Percentiles rank a stretch among this genome's conserved stretches.
Conservation (phyloP, 1,140 invertebrate genomes). For the Trissolcus basalis region DNA sequence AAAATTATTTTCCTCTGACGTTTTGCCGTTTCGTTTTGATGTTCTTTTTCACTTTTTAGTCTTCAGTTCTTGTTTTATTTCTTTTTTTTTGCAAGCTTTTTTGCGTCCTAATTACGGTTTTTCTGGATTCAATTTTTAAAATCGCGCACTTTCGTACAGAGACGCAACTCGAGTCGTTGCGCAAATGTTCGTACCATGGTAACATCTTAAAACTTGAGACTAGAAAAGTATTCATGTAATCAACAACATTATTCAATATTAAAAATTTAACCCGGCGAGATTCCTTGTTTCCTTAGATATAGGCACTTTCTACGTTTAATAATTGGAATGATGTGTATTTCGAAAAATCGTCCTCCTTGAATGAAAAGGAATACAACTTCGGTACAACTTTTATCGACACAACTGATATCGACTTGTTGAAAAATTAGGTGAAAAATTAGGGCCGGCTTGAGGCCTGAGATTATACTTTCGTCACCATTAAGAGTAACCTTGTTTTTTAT, state of each 20-base stretch:
- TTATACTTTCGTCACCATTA: not conserved
- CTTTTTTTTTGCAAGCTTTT: no score
- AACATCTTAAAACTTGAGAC: conserved; percentile 61
- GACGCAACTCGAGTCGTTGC: conserved; percentile 20
- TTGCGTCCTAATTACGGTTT: no score
- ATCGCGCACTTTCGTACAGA: conserved; percentile 31
- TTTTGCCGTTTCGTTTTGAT: no score
- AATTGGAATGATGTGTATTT: conserved; percentile 32
- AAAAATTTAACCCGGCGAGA: conserved; percentile 44
- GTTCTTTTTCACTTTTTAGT: not conserved
- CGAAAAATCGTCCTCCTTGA: no score
- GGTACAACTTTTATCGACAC: conserved; percentile 24
- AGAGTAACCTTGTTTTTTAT: not conserved
- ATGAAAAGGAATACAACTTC: no score
- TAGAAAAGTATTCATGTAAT: conserved; percentile 58
- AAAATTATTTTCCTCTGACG: no score
- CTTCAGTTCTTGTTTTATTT: no score
- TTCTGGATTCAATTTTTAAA: conserved; percentile 21
- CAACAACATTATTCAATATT: conserved; percentile 47
- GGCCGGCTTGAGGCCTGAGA: conserved; percentile 23
- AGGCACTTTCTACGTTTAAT: conserved; percentile 75
- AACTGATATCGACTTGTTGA: conserved; percentile 27
- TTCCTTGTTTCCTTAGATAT: conserved; percentile 60
- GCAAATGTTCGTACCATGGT: conserved; percentile 60
- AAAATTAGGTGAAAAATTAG: conserved; percentile 24